Percentiles rank a stretch among this genome's conserved stretches.
Evolutionary conservation across 2,888 invertebrate species (phyloP).

Genomic region (Operophtera brumata): DNA sequence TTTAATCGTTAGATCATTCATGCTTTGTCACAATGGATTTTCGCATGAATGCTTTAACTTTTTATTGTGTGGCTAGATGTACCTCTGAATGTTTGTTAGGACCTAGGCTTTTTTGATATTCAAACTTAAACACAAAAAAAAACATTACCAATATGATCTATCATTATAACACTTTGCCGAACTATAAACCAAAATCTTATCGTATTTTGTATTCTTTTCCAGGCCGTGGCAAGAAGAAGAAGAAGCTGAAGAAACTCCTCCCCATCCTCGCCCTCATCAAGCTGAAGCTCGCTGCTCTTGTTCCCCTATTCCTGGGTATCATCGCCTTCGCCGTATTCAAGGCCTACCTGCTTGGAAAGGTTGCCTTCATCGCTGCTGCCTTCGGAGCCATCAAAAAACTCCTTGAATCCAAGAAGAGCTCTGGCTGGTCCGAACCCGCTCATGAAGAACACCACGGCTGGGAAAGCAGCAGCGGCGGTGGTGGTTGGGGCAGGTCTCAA

Average conservation of each 20-base stretch:
- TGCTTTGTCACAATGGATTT: constrained; percentile 12
- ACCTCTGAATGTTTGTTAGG: neutral
- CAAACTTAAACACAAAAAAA: neutral
- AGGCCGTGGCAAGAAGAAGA: constrained; percentile 91
- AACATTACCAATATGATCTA: no score
- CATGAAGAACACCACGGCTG: constrained; percentile 80
- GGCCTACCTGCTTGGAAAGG: constrained; percentile 90
- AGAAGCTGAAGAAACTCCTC: constrained; percentile 88
- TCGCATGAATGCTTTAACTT: neutral
- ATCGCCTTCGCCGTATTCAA: constrained; percentile 91
- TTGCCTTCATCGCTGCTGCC: constrained; percentile 88
- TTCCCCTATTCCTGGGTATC: constrained; percentile 87
- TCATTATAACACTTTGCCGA: neutral
- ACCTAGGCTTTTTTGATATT: neutral
- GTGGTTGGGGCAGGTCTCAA: constrained; percentile 83
- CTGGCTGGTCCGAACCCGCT: constrained; percentile 86
- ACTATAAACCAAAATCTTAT: no score
- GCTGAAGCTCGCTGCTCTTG: constrained; percentile 87
- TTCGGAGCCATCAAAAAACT: constrained; percentile 85
- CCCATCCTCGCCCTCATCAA: constrained; percentile 89
- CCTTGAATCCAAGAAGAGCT: constrained; percentile 85
- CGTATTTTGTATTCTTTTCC: constrained; percentile 24
- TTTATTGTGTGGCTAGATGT: no score
- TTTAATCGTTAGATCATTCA: constrained; percentile 14
- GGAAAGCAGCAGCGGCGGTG: constrained; percentile 65